Evolutionary conservation across 2,113 vertebrate species (phyloP), one percentile per base, ranked within the genome.

Genomic region (Pangasianodon gigas): DNA sequence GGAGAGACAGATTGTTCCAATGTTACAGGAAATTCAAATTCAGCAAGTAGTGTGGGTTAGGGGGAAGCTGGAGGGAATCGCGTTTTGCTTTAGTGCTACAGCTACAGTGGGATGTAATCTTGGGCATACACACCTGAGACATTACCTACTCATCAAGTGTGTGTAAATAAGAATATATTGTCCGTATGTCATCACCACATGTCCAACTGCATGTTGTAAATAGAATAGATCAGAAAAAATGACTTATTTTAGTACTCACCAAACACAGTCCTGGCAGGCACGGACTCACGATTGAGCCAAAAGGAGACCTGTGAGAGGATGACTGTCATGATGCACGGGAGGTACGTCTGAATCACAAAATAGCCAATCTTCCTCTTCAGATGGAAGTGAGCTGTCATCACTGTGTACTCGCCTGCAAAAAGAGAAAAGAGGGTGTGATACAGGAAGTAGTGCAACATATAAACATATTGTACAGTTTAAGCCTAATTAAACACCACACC

Each of bases 311-410:
- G 98, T 89, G 98, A 99, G 37, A 99, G 97, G 94, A 99, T 99
- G 96, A 99, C 98, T 18, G 98, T 99, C 98, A 99, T 99, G 96
- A 99, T 99, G 94, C 98, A 99, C 3, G 98, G 98, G 29, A 99
- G 97, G 89, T 99, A 99, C 2, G 98, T 99, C 96, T 99, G 98
- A 95, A 99, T 99, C 93, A 99, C 98, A 96, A 99, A 99, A 95
- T 99, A 99, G 79, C 98, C 98, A 65, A 99, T 99, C 96, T 99
- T 99, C 95, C 98, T 97, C 96, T 99, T 99, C 96, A 99, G 95
- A 93, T 99, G 98, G 93, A 99, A 99, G 96, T 99, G 97, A 95
- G 98, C 98, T 0, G 98, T 99, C 98, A 99, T 99, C 94, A 99
- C 98, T 0, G 97, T 99, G 89, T 99, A 99, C 96, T 99, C 98